Base-by-base conservation (phyloP, 37 sponge, comb jelly and placozoan species). In the Chondrosia reniformis region DNA sequence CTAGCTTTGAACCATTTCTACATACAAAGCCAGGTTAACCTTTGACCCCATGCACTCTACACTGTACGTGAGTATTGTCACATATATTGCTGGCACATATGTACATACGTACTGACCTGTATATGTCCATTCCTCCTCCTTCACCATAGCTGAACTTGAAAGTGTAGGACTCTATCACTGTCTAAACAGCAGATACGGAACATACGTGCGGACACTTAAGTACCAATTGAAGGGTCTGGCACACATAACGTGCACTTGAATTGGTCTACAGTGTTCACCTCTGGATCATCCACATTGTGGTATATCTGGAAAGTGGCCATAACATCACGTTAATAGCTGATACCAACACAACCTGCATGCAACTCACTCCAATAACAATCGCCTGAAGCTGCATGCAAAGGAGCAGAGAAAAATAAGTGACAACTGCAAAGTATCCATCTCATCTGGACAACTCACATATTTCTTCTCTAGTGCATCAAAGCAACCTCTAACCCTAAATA, bases 381-480 rank as follows among this genome's bases (percentile, higher is more conserved):
- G 46, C 77, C 38, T 45, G 76, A 34, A 77, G 57, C 83, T 81
- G 67, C 63, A 41, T 45, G 74, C 22, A 33, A 22, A n/a, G n/a
- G n/a, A n/a, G n/a, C n/a, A n/a, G n/a, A n/a, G n/a, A n/a, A n/a
- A n/a, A n/a, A n/a, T n/a, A n/a, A n/a, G n/a, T n/a, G n/a, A n/a
- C n/a, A n/a, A n/a, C 1, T 41, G 40, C 22, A 34, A n/a, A 24
- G 10, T 39, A 22, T 71, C 38, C 46, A 15, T n/a, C 39, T 17
- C 55, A 34, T 33, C 36, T 6, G 22, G 52, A 22, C 33, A 5
- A 71, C 87, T 86, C 31, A 94, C 87, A 67, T 91, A 92, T 81
- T 92, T 86, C 81, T 85, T 92, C 74, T 96, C 97, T 27, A 96
- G 86, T 5, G 97, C 97, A 79, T 96, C 97, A 45, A 96, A 96